Evolutionary conservation across 1,140 invertebrate species (phyloP).

Genomic region (Anoplolepis gracilipes): DNA sequence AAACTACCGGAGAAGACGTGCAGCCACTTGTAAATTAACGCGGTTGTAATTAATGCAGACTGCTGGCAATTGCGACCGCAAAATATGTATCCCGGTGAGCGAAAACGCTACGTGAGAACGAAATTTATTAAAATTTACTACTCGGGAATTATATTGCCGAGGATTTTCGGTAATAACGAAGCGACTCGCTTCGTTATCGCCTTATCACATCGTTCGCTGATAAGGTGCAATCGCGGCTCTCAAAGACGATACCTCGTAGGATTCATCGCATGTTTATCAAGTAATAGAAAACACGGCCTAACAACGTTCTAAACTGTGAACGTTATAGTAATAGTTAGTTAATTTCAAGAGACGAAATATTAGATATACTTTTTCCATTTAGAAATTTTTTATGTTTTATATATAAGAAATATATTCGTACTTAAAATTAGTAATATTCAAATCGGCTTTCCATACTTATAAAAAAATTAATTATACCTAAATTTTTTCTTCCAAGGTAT

Average conservation of each 20-base stretch:
- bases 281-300: constrained; percentile 17
- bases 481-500: not conserved
- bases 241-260: constrained; percentile 68
- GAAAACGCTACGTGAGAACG: not conserved
- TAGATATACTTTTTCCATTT: not conserved
- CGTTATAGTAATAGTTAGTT: not conserved
- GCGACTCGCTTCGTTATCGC: constrained; percentile 67
- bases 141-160: constrained; percentile 43
- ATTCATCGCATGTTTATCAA: constrained; percentile 64
- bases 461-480: not conserved
- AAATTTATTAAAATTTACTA: constrained; percentile 60
- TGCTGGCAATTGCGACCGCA: not conserved
- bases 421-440: not conserved
- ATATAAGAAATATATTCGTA: not conserved
- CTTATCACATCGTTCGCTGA: constrained; percentile 72
- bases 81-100: not conserved
- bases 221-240: constrained; percentile 73
- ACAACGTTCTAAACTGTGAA: not conserved
- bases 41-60: constrained; percentile 47
- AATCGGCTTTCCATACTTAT: not conserved
- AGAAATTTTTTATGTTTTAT: not conserved
- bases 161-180: constrained; percentile 70
- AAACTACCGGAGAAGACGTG: constrained; percentile 3
- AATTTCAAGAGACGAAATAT: not conserved
- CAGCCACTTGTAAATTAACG: constrained; percentile 47